These are phyloP conservation scores for Actinia equina DNA, from an alignment of 64 coral and sea anemone species.

Conservation along the genomic window DNA sequence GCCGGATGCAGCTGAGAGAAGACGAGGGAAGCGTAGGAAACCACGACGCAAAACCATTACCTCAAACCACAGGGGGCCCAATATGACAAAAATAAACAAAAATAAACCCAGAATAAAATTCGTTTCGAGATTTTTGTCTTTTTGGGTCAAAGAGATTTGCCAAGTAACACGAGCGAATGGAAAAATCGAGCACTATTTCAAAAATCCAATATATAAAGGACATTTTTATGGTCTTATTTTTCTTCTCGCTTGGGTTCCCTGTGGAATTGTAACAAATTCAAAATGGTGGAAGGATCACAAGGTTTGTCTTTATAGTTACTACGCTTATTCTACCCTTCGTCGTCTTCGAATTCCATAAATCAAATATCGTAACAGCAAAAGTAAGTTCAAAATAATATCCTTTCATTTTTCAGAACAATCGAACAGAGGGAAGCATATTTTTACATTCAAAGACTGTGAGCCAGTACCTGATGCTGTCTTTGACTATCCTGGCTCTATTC, in stretches of 20 bases:
- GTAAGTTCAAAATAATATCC: background rate
- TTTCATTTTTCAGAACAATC: background rate
- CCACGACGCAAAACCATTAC: no score
- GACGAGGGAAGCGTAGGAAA: no score
- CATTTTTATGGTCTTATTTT: no score
- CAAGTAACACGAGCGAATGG: no score
- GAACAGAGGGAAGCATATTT: slow-evolving; percentile 44
- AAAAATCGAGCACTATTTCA: no score
- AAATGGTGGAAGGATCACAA: slow-evolving; percentile 53
- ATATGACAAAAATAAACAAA: no score
- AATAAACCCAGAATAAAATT: no score
- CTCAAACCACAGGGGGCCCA: no score
- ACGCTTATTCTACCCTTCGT: background rate
- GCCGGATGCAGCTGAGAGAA: no score
- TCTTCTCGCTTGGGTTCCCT: slow-evolving; percentile 2
- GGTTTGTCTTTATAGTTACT: background rate
- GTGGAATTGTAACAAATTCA: slow-evolving; percentile 25
- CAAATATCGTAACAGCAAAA: background rate
- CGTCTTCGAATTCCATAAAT: background rate
- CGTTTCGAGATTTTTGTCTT: no score
- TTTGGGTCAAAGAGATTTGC: no score
- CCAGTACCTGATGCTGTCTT: slow-evolving; percentile 65
- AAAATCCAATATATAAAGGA: no score
- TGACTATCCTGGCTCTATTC: slow-evolving; percentile 65
- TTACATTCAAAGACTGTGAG: slow-evolving; percentile 82